Conservation (phyloP, 1,140 invertebrate genomes). For the Drosophila ananassae region DNA sequence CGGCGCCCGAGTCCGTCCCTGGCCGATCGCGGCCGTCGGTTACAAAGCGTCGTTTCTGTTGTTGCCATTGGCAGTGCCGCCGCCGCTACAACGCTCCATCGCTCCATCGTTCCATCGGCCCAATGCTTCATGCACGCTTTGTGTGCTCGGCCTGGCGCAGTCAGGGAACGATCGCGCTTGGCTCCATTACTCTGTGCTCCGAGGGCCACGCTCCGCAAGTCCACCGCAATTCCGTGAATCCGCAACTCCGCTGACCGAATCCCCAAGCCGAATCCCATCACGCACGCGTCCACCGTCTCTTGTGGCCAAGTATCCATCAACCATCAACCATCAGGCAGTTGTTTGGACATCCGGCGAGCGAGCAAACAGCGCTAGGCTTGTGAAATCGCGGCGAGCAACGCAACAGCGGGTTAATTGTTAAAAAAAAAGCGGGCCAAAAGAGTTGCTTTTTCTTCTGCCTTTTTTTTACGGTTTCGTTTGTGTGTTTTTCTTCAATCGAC, state of each 20-base stretch:
- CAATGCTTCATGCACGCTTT: conserved; percentile 47
- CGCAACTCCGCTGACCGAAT: conserved; percentile 3
- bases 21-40: conserved; percentile 36
- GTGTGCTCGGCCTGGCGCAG: conserved; percentile 56
- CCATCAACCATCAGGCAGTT: too few species aligned
- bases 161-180: conserved; percentile 67
- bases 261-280: conserved; percentile 9
- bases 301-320: too few species aligned
- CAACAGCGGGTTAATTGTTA: conserved; percentile 2
- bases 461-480: conserved; percentile 3
- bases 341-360: not conserved
- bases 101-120: conserved; percentile 15
- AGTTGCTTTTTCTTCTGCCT: not conserved
- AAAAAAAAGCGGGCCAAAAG: not conserved
- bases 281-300: conserved; percentile 8
- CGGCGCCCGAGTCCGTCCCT: conserved; percentile 19
- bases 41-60: conserved; percentile 43
- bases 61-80: conserved; percentile 47
- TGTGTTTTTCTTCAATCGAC: not conserved
- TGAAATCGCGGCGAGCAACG: conserved; percentile 21
- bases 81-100: conserved; percentile 16
- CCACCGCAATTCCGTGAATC: conserved; percentile 3
- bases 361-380: conserved; percentile 14
- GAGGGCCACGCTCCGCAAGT: conserved; percentile 9
- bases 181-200: conserved; percentile 56